Conservation (phyloP, 2,888 invertebrate species). For the Cosmorhoe ocellata region DNA sequence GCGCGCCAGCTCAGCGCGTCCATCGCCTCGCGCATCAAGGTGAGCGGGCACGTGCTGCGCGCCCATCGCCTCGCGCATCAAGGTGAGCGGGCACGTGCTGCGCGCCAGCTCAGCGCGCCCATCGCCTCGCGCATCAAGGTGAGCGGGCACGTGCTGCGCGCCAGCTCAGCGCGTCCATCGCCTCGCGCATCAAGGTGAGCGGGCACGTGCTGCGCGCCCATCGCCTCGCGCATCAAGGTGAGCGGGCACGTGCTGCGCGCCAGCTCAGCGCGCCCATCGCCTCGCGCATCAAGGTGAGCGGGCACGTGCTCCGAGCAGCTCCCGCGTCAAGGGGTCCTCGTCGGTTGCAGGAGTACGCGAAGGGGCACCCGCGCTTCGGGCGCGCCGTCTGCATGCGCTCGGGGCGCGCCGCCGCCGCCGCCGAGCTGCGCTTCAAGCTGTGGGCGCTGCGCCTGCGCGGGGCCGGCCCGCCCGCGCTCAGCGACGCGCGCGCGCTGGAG, state of each 20-base stretch:
- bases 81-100: constrained; percentile 49
- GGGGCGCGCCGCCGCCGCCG: constrained; percentile 39
- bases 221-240: constrained; percentile 50
- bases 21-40: constrained; percentile 49
- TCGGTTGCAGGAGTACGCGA: constrained; percentile 40
- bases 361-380: constrained; percentile 42
- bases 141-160: constrained; percentile 47
- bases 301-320: constrained; percentile 48
- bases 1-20: constrained; percentile 52
- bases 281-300: constrained; percentile 49
- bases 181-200: constrained; percentile 49
- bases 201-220: constrained; percentile 50
- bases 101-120: constrained; percentile 51
- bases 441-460: constrained; percentile 36
- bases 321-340: constrained; percentile 46
- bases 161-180: constrained; percentile 50
- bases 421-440: constrained; percentile 44
- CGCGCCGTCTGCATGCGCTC: constrained; percentile 39
- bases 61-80: constrained; percentile 48
- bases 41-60: constrained; percentile 50
- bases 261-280: constrained; percentile 53
- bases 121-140: constrained; percentile 50
- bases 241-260: constrained; percentile 47
- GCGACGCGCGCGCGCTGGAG: constrained; percentile 37
- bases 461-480: constrained; percentile 32